Percentiles rank a stretch among this genome's conserved stretches.
Evolutionary conservation across 2,797 vertebrate species (phyloP).

Genomic region (Pangasius krempfi): DNA sequence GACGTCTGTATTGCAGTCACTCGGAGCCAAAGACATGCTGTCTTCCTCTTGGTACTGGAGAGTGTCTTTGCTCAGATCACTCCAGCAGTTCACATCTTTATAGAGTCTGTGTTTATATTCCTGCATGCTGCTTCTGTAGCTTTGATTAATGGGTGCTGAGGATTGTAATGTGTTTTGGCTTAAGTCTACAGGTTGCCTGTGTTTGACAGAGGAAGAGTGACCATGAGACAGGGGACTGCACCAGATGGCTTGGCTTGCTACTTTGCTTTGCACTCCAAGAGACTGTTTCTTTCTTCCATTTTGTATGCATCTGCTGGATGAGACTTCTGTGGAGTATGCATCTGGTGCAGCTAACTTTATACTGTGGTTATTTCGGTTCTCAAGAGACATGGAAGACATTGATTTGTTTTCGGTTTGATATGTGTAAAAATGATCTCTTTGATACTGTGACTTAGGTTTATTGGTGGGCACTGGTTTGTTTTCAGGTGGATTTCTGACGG

Average conservation of each 20-base stretch:
- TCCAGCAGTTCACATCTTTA: conserved; percentile 44
- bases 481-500: conserved; percentile 30
- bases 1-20: conserved; percentile 85
- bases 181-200: conserved; percentile 32
- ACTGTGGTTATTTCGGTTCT: conserved; percentile 62
- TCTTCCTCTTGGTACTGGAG: conserved; percentile 63
- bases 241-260: conserved; percentile 32
- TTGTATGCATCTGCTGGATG: conserved; percentile 41
- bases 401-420: conserved; percentile 48
- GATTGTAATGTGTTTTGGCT: conserved; percentile 43
- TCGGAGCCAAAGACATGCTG: conserved; percentile 72
- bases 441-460: conserved; percentile 27
- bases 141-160: conserved; percentile 32
- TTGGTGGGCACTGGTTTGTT: conserved; percentile 36
- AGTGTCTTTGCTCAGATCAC: conserved; percentile 40
- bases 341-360: conserved; percentile 50
- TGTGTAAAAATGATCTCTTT: conserved; percentile 1
- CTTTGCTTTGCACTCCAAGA: conserved; percentile 31
- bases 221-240: conserved; percentile 22
- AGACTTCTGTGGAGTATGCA: conserved; percentile 44
- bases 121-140: conserved; percentile 10
- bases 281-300: conserved; percentile 40
- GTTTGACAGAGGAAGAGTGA: conserved; percentile 42
- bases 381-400: conserved; percentile 58
- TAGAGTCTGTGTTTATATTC: conserved; percentile 42